Conservation (phyloP, 2,888 invertebrate species). For the Pediacus dermestoides region DNA sequence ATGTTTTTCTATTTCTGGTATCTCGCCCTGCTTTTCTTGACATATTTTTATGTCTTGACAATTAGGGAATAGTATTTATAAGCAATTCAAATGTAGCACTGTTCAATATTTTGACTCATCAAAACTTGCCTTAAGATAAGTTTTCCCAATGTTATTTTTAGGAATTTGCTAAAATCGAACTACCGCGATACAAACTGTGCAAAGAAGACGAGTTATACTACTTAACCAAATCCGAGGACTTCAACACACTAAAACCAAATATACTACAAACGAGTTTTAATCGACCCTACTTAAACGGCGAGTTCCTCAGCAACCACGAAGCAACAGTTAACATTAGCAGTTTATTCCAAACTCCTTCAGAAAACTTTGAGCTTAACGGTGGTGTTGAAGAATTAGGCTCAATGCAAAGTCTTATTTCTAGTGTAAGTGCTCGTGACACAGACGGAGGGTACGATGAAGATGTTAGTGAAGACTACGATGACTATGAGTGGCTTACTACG, state of each 20-base stretch:
- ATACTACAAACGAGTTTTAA: no score
- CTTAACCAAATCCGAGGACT: conserved; percentile 48
- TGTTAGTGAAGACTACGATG: conserved; percentile 59
- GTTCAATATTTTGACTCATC: no score
- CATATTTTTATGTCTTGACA: no score
- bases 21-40: no score
- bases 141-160: no score
- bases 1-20: no score
- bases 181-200: conserved; percentile 58
- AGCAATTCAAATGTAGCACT: no score
- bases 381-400: conserved; percentile 31
- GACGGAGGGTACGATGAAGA: conserved; percentile 59
- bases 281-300: no score
- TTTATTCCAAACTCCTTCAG: conserved; percentile 1
- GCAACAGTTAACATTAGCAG: conserved; percentile 5
- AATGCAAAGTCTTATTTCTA: conserved; percentile 43
- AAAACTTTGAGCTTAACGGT: neutral
- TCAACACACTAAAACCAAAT: conserved; percentile 5
- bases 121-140: no score
- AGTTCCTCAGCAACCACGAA: no score
- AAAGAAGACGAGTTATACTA: conserved; percentile 60
- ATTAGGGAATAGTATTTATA: no score
- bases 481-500: conserved; percentile 56
- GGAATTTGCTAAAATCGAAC: conserved; percentile 57
- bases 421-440: conserved; percentile 40